Evolutionary conservation across 1,140 invertebrate species (phyloP).

Genomic region (Eriosoma lanigerum): DNA sequence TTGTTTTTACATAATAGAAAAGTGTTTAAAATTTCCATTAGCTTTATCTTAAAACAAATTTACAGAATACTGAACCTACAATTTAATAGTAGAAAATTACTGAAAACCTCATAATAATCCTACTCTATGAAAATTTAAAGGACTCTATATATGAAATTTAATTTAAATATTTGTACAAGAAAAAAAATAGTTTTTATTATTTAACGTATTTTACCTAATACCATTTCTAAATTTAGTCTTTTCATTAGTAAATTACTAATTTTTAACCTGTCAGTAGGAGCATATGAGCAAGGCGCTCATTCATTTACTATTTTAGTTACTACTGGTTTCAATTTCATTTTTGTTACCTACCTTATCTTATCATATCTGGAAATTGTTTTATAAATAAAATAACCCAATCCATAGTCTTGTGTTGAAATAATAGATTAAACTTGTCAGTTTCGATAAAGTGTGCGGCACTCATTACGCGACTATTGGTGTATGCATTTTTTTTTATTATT

Average conservation of each 20-base stretch:
- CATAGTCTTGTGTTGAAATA: conserved; percentile 29
- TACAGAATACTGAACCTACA: too few species aligned
- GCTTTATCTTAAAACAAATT: too few species aligned
- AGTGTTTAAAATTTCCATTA: too few species aligned
- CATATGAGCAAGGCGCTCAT: conserved; percentile 3
- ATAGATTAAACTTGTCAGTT: conserved; percentile 30
- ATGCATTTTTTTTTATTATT: conserved; percentile 11
- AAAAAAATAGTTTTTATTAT: too few species aligned
- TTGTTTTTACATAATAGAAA: too few species aligned
- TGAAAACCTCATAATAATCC: too few species aligned
- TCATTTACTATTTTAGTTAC: background rate
- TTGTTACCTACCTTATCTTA: background rate
- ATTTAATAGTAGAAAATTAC: too few species aligned
- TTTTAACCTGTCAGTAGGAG: background rate
- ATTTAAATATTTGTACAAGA: too few species aligned
- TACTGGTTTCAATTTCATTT: conserved; percentile 1
- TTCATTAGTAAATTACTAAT: background rate
- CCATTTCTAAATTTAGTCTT: too few species aligned
- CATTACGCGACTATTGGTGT: conserved; percentile 14
- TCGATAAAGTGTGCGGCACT: background rate
- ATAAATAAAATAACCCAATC: conserved; percentile 19
- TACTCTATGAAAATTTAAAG: too few species aligned
- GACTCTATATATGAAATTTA: too few species aligned
- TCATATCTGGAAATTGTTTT: background rate
- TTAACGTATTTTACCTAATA: too few species aligned